These are phyloP conservation scores for Sebastes taczanowskii DNA, from an alignment of 2,797 vertebrate genomes.

Conservation along the genomic window DNA sequence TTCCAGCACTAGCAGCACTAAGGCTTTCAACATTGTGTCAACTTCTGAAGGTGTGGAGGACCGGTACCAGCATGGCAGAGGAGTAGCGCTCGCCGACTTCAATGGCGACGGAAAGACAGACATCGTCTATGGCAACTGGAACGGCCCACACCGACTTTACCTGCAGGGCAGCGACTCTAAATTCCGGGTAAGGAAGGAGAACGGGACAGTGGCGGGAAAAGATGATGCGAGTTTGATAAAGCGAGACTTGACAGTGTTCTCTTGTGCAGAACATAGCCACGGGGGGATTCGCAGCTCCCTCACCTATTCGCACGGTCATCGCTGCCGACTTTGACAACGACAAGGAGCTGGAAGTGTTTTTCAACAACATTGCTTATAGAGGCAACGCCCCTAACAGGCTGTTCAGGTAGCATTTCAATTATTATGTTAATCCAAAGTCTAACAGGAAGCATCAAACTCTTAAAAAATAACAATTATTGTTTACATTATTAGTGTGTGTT, in stretches of 20 bases:
- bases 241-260: background rate
- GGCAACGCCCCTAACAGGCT: conserved; percentile 89
- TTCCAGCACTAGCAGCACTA: background rate
- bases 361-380: conserved; percentile 95
- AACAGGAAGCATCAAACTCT: background rate
- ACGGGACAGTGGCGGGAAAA: background rate
- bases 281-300: conserved; percentile 86
- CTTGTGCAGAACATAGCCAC: conserved; percentile 88
- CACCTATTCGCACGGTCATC: conserved; percentile 92
- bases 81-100: conserved; percentile 92
- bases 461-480: background rate
- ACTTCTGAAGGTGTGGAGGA: conserved; percentile 87
- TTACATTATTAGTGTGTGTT: background rate
- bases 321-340: conserved; percentile 94
- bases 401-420: conserved; percentile 84
- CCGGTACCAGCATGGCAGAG: conserved; percentile 88
- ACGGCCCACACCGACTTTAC: conserved; percentile 92
- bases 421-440: background rate
- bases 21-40: background rate
- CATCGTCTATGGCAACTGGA: conserved; percentile 96
- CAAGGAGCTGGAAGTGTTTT: conserved; percentile 94
- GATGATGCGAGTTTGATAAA: background rate
- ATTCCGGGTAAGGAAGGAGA: conserved; percentile 85
- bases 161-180: conserved; percentile 85
- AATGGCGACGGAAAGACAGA: conserved; percentile 94